Conservation (phyloP, 2,888 invertebrate species). For the Caenorhabditis zanzibari region DNA sequence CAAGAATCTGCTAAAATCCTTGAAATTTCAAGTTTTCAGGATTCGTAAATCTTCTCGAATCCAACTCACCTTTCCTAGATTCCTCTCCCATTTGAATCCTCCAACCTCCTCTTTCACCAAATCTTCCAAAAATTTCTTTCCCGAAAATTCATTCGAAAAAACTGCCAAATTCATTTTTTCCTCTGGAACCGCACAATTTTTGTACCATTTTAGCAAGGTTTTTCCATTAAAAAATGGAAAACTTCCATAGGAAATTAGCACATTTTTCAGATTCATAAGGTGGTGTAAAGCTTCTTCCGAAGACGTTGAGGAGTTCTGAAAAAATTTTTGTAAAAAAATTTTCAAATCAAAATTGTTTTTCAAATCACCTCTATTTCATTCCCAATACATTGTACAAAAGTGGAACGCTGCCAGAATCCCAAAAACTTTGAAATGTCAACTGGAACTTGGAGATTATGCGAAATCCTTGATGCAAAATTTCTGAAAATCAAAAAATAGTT, state of each 20-base stretch:
- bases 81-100: neutral
- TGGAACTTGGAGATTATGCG: conserved; percentile 36
- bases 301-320: neutral
- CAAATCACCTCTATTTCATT: neutral
- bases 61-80: neutral
- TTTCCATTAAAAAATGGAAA: conserved; percentile 39
- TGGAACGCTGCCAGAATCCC: conserved; percentile 52
- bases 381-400: conserved; percentile 25
- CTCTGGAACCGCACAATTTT: conserved; percentile 24
- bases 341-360: neutral
- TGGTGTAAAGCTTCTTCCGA: neutral
- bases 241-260: conserved; percentile 1
- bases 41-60: too few species aligned
- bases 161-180: conserved; percentile 32
- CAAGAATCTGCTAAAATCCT: too few species aligned
- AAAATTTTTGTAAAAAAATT: neutral
- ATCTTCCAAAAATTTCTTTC: neutral
- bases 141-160: neutral
- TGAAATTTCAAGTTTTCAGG: neutral
- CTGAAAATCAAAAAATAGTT: conserved; percentile 17
- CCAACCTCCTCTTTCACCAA: neutral
- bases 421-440: conserved; percentile 37
- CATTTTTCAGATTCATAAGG: conserved; percentile 9
- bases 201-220: conserved; percentile 52
- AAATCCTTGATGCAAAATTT: conserved; percentile 6